Percentiles rank a stretch among this genome's conserved stretches.
These are phyloP conservation scores for Dynastes maya DNA, from an alignment of 2,888 invertebrate genomes.

Conservation along the genomic window DNA sequence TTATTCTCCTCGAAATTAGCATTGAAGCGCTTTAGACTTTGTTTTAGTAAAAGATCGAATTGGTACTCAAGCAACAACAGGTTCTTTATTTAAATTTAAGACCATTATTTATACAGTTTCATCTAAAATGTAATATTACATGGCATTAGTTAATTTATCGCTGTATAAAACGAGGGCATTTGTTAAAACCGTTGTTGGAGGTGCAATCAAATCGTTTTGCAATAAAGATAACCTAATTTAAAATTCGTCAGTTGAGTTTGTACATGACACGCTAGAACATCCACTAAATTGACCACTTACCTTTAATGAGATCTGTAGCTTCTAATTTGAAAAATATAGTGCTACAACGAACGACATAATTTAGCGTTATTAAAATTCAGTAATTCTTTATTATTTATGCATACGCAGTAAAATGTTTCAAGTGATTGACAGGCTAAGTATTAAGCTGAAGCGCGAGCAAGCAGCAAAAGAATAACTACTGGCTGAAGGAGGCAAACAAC, in stretches of 20 bases:
- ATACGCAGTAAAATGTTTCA: slow-evolving; percentile 17
- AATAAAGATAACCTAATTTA: too few species aligned
- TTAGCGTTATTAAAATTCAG: slow-evolving; percentile 14
- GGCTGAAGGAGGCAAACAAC: slow-evolving; percentile 6
- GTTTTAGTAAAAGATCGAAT: too few species aligned
- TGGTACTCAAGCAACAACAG: too few species aligned
- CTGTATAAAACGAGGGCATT: too few species aligned
- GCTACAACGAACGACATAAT: slow-evolving; percentile 4
- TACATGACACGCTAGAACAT: neutral
- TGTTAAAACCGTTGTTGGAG: too few species aligned
- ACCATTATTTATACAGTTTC: too few species aligned
- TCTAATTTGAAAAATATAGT: neutral
- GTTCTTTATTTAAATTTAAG: too few species aligned
- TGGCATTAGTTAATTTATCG: too few species aligned
- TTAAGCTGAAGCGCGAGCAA: slow-evolving; percentile 14
- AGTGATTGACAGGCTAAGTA: slow-evolving; percentile 32
- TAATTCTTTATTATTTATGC: slow-evolving; percentile 32
- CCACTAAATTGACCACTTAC: neutral
- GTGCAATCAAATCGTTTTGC: too few species aligned
- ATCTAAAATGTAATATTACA: too few species aligned
- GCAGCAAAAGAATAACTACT: neutral
- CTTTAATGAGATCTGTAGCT: slow-evolving; percentile 6
- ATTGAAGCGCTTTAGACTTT: too few species aligned
- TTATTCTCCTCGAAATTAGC: too few species aligned
- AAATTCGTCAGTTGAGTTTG: neutral